Base-by-base conservation (phyloP, 2,113 vertebrate genomes). In the Grammomys dolichurus region DNA sequence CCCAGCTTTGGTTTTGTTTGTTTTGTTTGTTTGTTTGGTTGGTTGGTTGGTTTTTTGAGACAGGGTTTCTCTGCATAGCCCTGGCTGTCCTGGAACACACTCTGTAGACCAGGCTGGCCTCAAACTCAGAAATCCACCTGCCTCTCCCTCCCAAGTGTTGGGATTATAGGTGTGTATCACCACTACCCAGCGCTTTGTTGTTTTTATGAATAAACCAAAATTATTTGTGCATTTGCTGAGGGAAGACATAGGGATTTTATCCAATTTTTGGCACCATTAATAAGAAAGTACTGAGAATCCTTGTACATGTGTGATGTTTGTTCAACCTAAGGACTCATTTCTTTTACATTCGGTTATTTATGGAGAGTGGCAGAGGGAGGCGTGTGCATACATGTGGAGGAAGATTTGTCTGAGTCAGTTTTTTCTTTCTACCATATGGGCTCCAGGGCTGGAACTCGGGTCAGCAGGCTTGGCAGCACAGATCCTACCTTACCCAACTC, bases 141-240 rank as follows among this genome's bases (percentile, higher is more conserved):
- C 46, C 46, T 48, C 46, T 48, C 4, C 46, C 46, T 48, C 46
- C 46, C 46, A 48, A 48, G 46, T 48, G 46, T 7, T 48, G 46
- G 4, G 46, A 48, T 48, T 48, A 48, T 5, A 48, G 46, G 46
- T 7, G 7, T 48, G 46, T 48, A 7, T 7, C 46, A 48, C 46
- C 46, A 48, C 46, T 48, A 3, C 46, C 46, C 46, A 48, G 46
- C 46, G 7, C 7, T 48, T 48, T 48, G 4, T 48, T 51, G 10
- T 16, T 36, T 22, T 36, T 9, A 40, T 85, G 14, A 95, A 73
- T 22, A 80, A 17, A 72, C 1, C 0, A 51, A 26, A 89, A 54
- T 60, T 77, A 72, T 91, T 54, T 75, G 63, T 86, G 28, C 46
- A 70, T 77, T 96, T 91, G 43, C 48, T 87, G 33, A 85, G 36